A percentile compares a stretch with the other conserved stretches of the same genome.
Evolutionary conservation across 2,888 invertebrate species (phyloP).

Genomic region (Heliconius aoede): DNA sequence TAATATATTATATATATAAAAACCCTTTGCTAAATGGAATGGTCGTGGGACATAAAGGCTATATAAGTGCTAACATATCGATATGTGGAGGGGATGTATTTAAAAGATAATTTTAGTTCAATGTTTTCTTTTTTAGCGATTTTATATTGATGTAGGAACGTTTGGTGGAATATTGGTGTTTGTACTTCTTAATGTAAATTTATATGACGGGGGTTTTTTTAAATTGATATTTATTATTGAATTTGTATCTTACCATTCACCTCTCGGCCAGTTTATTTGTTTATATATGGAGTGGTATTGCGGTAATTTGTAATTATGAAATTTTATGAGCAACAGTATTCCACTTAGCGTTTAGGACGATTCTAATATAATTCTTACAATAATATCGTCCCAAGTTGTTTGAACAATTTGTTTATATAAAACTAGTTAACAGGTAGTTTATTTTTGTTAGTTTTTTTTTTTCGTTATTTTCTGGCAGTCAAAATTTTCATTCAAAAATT

Average conservation of each 20-base stretch:
- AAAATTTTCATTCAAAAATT: conserved; percentile 53
- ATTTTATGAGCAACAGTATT: conserved; percentile 62
- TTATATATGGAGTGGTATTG: conserved; percentile 1
- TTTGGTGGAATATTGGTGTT: conserved; percentile 73
- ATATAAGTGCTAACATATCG: conserved; percentile 75
- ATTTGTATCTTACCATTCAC: conserved; percentile 42
- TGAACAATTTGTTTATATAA: conserved; percentile 79
- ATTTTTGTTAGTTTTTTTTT: conserved; percentile 74
- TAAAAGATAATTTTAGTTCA: conserved; percentile 78
- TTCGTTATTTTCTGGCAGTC: conserved; percentile 63
- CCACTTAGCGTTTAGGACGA: conserved; percentile 74
- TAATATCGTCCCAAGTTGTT: conserved; percentile 81
- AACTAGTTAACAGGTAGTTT: conserved; percentile 74
- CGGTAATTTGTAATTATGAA: conserved; percentile 14
- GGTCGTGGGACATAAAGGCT: conserved; percentile 48
- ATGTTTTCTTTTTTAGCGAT: conserved; percentile 78
- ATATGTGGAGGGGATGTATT: conserved; percentile 65
- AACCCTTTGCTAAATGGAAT: conserved; percentile 60
- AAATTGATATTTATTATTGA: conserved; percentile 23
- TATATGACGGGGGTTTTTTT: conserved; percentile 17
- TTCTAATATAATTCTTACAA: conserved; percentile 84
- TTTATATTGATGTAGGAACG: conserved; percentile 72
- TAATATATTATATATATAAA: conserved; percentile 66
- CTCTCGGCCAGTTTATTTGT: conserved; percentile 43
- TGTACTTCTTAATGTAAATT: conserved; percentile 36